Evolutionary conservation across 2,113 vertebrate species (phyloP).

Genomic region (Mesoclemmys tuberculata): DNA sequence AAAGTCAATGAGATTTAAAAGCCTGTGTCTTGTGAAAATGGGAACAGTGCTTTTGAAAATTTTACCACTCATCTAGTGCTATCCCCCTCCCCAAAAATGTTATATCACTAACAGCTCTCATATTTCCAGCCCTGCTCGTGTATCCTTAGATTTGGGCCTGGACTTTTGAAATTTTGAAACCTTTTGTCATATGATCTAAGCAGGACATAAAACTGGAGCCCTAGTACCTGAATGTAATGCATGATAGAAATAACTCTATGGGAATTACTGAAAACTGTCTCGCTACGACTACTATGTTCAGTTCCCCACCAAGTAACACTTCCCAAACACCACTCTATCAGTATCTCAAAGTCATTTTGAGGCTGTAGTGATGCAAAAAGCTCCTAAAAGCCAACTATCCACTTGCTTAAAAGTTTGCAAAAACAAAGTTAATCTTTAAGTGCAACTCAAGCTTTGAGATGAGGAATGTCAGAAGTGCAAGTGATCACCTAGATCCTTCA

Average conservation of each 20-base stretch:
- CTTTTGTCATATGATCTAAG: background rate
- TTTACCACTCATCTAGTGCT: background rate
- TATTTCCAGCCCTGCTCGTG: background rate
- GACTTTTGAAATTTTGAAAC: background rate
- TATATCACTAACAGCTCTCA: background rate
- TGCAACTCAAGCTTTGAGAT: background rate
- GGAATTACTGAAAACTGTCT: no score
- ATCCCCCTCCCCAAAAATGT: background rate
- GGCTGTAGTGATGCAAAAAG: background rate
- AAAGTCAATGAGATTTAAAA: no score
- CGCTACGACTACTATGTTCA: no score
- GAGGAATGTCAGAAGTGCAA: background rate
- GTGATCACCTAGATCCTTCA: background rate
- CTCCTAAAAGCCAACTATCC: background rate
- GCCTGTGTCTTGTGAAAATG: background rate
- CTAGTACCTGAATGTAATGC: no score
- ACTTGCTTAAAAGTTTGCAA: background rate
- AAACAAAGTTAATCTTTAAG: background rate
- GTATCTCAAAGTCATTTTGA: background rate
- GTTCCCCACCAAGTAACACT: background rate
- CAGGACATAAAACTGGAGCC: background rate
- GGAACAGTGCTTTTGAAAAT: background rate
- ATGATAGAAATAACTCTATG: no score
- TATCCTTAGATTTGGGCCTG: background rate
- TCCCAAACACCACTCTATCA: background rate